These are phyloP conservation scores for Drosophila paramelanica DNA, from an alignment of 2,888 invertebrate genomes.

Conservation along the genomic window DNA sequence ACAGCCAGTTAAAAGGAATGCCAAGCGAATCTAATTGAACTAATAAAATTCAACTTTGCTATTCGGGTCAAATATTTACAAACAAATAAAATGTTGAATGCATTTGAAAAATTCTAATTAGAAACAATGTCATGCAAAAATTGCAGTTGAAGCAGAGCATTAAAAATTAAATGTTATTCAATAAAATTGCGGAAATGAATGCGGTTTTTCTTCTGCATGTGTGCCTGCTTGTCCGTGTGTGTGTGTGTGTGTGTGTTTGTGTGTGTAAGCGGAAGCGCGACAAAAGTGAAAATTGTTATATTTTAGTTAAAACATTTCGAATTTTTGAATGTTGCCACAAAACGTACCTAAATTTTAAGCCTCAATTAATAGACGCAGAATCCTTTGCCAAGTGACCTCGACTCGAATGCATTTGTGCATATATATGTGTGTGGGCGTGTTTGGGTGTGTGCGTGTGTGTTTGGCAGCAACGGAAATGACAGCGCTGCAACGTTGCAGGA, in stretches of 20 bases:
- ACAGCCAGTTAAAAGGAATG: neutral
- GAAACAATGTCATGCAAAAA: slow-evolving; percentile 26
- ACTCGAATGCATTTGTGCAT: slow-evolving; percentile 24
- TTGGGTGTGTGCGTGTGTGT: slow-evolving; percentile 32
- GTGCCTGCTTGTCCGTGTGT: neutral
- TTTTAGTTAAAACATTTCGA: slow-evolving; percentile 27
- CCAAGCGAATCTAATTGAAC: slow-evolving; percentile 1
- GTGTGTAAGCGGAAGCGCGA: slow-evolving; percentile 29
- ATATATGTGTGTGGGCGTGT: slow-evolving; percentile 9
- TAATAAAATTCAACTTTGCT: slow-evolving; percentile 5
- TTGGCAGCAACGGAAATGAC: slow-evolving; percentile 71
- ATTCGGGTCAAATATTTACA: slow-evolving; percentile 26
- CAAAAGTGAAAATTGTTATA: slow-evolving; percentile 37
- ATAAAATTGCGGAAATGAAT: slow-evolving; percentile 69
- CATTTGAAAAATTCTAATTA: slow-evolving; percentile 33
- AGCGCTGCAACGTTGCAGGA: slow-evolving; percentile 66
- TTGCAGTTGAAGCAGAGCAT: slow-evolving; percentile 34
- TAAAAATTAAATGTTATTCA: slow-evolving; percentile 66
- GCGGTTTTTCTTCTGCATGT: slow-evolving; percentile 42
- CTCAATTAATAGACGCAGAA: slow-evolving; percentile 56
- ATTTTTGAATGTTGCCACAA: slow-evolving; percentile 4
- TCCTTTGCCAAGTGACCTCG: slow-evolving; percentile 52
- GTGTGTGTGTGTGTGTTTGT: slow-evolving; percentile 17
- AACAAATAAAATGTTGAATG: slow-evolving; percentile 1
- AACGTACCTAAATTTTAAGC: slow-evolving; percentile 38